Evolutionary conservation across 2,797 vertebrate species (phyloP).

Genomic region (Platalea minor): DNA sequence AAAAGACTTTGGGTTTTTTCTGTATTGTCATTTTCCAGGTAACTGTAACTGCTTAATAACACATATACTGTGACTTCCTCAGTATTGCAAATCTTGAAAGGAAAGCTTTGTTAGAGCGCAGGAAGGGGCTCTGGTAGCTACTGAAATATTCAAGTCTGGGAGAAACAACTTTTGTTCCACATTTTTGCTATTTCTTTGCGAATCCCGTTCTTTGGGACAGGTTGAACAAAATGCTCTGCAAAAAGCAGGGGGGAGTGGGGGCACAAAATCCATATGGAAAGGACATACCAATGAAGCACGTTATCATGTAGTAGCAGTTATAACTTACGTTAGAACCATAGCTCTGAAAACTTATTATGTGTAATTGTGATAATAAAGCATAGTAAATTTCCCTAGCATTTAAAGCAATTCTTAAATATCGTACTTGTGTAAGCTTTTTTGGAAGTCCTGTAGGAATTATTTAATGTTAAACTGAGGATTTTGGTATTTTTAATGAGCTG

Average conservation of each 20-base stretch:
- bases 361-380: conserved; percentile 32
- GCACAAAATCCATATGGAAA: background rate
- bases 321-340: background rate
- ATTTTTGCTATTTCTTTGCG: background rate
- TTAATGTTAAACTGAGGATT: conserved; percentile 30
- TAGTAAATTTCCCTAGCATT: background rate
- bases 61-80: background rate
- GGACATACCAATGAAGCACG: background rate
- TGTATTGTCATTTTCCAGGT: background rate
- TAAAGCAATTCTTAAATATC: background rate
- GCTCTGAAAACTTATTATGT: conserved; percentile 3
- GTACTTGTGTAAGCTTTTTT: conserved; percentile 24
- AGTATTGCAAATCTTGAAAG: background rate
- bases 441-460: conserved; percentile 4
- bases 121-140: background rate
- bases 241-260: background rate
- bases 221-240: background rate
- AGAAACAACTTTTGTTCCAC: background rate
- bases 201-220: background rate
- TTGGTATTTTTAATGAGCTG: conserved; percentile 41
- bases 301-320: background rate
- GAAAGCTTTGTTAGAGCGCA: background rate
- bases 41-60: background rate
- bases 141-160: background rate
- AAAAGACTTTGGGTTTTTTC: background rate